phyloP scores from a whole-genome alignment of 2,113 vertebrate genomes.

The Oreochromis tanganicae region DNA sequence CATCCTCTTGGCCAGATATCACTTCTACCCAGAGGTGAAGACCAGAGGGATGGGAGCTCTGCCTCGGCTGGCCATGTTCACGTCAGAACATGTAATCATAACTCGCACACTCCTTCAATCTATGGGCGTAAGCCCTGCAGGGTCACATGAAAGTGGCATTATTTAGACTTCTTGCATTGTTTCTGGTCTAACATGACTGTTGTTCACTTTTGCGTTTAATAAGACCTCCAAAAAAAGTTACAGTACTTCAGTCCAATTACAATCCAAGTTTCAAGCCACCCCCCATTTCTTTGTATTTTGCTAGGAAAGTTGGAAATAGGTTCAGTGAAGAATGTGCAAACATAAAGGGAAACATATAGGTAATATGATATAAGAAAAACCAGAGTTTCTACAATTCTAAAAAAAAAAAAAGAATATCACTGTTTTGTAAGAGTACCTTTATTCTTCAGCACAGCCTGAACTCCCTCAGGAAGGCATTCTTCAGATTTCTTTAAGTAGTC shows the following conservation, averaged over 20 bases:
- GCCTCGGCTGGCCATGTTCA: slow-evolving; percentile 66
- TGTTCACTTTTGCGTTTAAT: rapidly evolving
- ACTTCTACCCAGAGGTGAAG: slow-evolving; percentile 72
- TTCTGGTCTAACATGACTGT: background rate
- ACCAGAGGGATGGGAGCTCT: slow-evolving; percentile 60
- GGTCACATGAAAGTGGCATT: rapidly evolving
- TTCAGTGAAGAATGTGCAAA: background rate
- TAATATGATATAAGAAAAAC: background rate
- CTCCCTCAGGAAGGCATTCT: rapidly evolving
- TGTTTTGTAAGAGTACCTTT: background rate
- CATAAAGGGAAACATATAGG: background rate
- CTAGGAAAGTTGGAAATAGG: background rate
- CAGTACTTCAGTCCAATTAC: background rate
- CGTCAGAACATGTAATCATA: slow-evolving; percentile 68
- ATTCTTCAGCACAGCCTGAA: background rate
- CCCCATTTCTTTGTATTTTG: background rate
- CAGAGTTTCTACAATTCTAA: background rate
- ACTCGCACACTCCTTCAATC: background rate
- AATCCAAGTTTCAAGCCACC: background rate
- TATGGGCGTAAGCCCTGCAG: rapidly evolving
- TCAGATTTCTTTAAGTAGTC: background rate
- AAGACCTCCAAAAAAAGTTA: background rate
- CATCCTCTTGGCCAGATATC: slow-evolving; percentile 62
- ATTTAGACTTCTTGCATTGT: background rate
- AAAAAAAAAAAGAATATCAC: background rate